phyloP scores from a whole-genome alignment of 2,888 invertebrate genomes.

The Crossocerus cetratus region DNA sequence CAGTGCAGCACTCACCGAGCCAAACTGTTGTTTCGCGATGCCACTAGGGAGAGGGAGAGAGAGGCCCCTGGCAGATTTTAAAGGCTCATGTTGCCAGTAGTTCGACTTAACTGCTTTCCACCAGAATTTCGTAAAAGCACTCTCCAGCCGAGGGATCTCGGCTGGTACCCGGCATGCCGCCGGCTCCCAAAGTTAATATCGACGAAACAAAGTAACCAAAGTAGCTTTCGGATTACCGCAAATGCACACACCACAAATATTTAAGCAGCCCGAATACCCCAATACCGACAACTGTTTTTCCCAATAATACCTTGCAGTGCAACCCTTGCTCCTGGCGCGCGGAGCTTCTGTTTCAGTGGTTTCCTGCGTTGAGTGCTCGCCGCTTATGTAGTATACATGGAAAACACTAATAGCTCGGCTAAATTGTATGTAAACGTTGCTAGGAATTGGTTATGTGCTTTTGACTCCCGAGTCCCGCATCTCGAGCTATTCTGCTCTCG shows the following conservation, averaged over 20 bases:
- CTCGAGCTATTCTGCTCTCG: conserved; percentile 5
- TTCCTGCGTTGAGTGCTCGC: no score
- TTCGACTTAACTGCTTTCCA: conserved; percentile 12
- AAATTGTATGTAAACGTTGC: conserved; percentile 1
- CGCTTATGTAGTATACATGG: no score
- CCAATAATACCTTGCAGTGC: no score
- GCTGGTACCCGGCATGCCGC: no score
- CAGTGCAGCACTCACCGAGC: background rate
- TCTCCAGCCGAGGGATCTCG: background rate
- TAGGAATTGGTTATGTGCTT: conserved; percentile 31
- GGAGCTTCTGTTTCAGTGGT: no score
- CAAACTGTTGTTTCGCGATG: conserved; percentile 15
- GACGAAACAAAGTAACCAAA: no score
- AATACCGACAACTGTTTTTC: no score
- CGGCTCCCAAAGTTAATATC: no score
- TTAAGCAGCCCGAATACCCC: no score
- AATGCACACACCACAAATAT: no score
- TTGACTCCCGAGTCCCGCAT: conserved; percentile 8
- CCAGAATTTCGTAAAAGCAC: conserved; percentile 7
- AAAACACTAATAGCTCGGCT: background rate
- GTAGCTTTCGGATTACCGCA: no score
- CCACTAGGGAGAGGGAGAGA: background rate
- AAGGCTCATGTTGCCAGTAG: conserved; percentile 10
- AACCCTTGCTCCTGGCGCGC: no score
- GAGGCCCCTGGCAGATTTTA: conserved; percentile 8